Evolutionary conservation across 2,888 invertebrate genomes (phyloP).

Genomic region (Eutolmus rufibarbis): DNA sequence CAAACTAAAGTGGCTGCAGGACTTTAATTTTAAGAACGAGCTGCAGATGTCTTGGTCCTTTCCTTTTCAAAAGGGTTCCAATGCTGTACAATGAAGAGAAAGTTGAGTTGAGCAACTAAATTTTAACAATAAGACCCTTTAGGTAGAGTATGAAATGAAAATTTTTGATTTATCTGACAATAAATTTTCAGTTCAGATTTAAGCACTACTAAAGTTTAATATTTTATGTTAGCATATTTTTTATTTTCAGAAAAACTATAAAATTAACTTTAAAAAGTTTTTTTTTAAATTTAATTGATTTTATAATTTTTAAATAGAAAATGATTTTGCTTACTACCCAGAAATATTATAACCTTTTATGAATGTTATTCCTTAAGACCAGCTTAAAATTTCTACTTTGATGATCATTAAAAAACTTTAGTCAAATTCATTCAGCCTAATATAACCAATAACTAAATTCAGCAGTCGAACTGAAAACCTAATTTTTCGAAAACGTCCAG

Average conservation of each 20-base stretch:
- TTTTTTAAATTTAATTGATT: too few relatives aligned
- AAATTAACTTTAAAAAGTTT: too few relatives aligned
- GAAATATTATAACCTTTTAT: too few relatives aligned
- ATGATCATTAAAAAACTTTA: too few relatives aligned
- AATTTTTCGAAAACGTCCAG: too few relatives aligned
- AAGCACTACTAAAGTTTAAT: neutral
- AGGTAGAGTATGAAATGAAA: neutral
- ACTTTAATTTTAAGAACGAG: neutral
- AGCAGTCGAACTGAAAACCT: too few relatives aligned
- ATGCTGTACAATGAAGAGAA: neutral
- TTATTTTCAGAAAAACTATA: neutral
- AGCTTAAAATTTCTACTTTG: too few relatives aligned
- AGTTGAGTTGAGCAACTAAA: neutral
- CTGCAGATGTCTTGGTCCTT: neutral
- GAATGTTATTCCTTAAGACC: too few relatives aligned
- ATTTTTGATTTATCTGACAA: neutral
- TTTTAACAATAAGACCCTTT: neutral
- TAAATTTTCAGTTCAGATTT: neutral
- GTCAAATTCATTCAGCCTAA: too few relatives aligned
- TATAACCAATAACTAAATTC: too few relatives aligned
- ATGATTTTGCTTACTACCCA: too few relatives aligned
- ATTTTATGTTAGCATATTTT: neutral
- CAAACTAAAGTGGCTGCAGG: neutral
- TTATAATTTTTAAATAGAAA: too few relatives aligned
- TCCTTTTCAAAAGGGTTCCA: neutral